Evolutionary conservation across 2,113 vertebrate genomes (phyloP).

Genomic region (Eurystomus gularis): DNA sequence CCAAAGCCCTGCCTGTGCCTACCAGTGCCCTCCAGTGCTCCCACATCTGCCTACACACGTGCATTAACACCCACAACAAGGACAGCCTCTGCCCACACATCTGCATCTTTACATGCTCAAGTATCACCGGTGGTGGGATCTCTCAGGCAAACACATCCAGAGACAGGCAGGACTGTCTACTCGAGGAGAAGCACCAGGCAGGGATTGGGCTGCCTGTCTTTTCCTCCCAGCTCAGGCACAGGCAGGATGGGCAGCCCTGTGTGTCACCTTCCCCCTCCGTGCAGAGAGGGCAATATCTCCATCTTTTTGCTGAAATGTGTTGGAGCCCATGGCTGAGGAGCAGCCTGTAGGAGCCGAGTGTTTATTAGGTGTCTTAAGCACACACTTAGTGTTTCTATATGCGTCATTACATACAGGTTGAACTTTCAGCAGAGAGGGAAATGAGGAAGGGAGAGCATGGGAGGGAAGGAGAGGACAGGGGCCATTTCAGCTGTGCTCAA

Average conservation of each 20-base stretch:
- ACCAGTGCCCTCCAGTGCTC: neutral
- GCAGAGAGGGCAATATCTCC: neutral
- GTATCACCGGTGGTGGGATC: fast-evolving
- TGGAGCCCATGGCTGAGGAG: neutral
- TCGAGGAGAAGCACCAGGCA: neutral
- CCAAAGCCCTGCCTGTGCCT: neutral
- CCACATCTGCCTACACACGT: fast-evolving
- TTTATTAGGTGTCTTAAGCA: neutral
- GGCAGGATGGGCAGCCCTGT: neutral
- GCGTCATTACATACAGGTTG: neutral
- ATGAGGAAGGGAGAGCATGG: neutral
- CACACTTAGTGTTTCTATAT: neutral
- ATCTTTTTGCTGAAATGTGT: neutral
- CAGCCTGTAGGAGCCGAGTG: neutral
- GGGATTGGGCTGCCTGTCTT: neutral
- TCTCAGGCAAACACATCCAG: neutral
- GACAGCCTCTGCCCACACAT: neutral
- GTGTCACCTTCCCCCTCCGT: neutral
- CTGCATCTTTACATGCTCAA: fast-evolving
- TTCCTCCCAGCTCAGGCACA: neutral
- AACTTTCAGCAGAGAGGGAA: neutral
- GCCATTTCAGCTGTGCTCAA: neutral
- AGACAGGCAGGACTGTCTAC: neutral
- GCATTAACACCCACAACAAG: neutral
- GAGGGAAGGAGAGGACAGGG: neutral